Evolutionary conservation across 2,113 vertebrate genomes (phyloP).

Genomic region (Bolborhynchus lineola): DNA sequence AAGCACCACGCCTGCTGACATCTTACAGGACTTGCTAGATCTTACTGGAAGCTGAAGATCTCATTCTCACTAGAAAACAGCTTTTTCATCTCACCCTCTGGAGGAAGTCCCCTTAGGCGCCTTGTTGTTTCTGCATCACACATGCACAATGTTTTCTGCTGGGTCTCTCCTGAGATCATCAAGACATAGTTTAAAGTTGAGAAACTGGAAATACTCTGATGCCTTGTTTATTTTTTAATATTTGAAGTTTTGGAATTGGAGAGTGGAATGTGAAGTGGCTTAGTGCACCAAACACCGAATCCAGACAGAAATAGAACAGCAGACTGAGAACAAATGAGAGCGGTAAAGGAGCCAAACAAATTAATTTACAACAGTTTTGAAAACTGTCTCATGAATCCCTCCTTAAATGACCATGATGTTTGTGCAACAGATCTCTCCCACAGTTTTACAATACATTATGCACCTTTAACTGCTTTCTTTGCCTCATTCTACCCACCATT

Average conservation of each 20-base stretch:
- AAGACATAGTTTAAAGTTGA: rapidly evolving
- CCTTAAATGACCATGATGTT: rapidly evolving
- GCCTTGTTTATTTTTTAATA: neutral
- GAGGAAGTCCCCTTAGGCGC: neutral
- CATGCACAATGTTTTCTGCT: rapidly evolving
- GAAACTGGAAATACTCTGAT: neutral
- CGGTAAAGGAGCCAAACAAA: neutral
- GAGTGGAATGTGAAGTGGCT: neutral
- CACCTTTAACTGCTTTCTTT: neutral
- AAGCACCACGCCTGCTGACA: neutral
- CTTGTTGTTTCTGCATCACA: too few relatives aligned
- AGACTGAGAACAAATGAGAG: neutral
- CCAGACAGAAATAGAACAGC: rapidly evolving
- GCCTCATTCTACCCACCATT: neutral
- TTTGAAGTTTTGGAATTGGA: neutral
- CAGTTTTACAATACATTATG: rapidly evolving
- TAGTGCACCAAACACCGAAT: neutral
- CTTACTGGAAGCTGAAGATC: neutral
- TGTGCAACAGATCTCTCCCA: neutral
- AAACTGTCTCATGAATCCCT: neutral
- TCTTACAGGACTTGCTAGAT: neutral
- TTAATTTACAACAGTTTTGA: rapidly evolving
- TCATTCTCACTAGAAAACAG: neutral
- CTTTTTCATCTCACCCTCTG: neutral
- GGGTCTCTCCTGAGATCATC: neutral